Evolutionary conservation across 2,888 invertebrate genomes (phyloP), one percentile per base, ranked within the genome.

Genomic region (Saturnia pavonia): DNA sequence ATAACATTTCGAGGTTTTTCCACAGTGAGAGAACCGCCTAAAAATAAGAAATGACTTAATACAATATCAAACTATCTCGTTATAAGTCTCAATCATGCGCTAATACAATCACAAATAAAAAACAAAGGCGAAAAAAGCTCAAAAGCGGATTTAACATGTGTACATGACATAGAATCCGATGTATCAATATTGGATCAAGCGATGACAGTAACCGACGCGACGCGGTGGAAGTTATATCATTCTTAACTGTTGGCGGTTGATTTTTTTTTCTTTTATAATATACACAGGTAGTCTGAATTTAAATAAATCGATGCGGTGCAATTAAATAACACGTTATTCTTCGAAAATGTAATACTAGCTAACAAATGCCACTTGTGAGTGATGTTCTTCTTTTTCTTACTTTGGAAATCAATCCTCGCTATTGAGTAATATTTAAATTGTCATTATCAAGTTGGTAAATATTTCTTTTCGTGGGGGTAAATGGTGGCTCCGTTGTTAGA

Each of bases 11-110:
- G 34, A 75, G 88, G 87, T 85, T 88, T 90, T 88, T 77, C 88
- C 87, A 73, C 67, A 75, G 74, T 89, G 86, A 90, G 81, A 82
- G 80, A 87, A 85, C 81, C 81, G 71, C 76, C 89, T 87, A 89
- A 89, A 91, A 92, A 92, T 92, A 92, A 82, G 81, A 85, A 88
- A 87, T 92, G 91, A 94, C 88, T 87, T 88, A 91, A 91, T 87
- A 84, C 82, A 77, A 79, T 84, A 87, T 87, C 88, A 89, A 91
- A 92, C 88, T 90, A 86, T 91, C 88, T 88, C 88, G 85, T 85
- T 84, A 88, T 86, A 91, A 89, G 83, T 93, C 88, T 91, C 93
- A 89, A 92, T 90, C 90, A 88, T 85, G 85, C 86, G 92, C 90
- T 93, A 93, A 94, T 91, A 85, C 85, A 89, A 89, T 83, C 83